Evolutionary conservation across 2,888 invertebrate species (phyloP).

Genomic region (Brenthis daphne): DNA sequence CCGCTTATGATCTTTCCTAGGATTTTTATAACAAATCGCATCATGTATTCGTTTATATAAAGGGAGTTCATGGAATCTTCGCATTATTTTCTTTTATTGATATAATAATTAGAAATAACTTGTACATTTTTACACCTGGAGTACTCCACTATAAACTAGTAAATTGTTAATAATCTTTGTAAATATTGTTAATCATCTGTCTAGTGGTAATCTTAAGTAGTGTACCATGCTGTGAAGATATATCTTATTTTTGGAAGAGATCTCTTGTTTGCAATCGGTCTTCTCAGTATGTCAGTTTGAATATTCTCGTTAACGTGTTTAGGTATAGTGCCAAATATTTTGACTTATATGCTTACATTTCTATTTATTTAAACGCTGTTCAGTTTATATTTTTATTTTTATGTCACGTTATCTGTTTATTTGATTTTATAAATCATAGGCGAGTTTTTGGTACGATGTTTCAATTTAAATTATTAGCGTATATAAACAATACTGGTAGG

Average conservation of each 20-base stretch:
- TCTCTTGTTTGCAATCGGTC: slow-evolving; percentile 44
- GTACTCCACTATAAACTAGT: slow-evolving; percentile 46
- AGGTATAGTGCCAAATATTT: slow-evolving; percentile 75
- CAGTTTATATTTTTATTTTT: slow-evolving; percentile 23
- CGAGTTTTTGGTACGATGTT: slow-evolving; percentile 16
- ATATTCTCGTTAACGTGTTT: slow-evolving; percentile 53
- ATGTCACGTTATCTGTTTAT: slow-evolving; percentile 11
- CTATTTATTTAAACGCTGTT: slow-evolving; percentile 29
- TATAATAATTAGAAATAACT: slow-evolving; percentile 16
- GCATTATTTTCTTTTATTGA: slow-evolving; percentile 7
- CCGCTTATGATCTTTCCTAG: not conserved
- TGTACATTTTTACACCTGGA: slow-evolving; percentile 28
- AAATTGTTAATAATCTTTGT: slow-evolving; percentile 70
- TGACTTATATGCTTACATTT: slow-evolving; percentile 46
- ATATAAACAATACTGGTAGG: slow-evolving; percentile 23
- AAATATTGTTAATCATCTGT: slow-evolving; percentile 72
- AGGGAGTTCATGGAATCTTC: slow-evolving; percentile 17
- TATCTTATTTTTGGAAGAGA: slow-evolving; percentile 53
- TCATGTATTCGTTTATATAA: not conserved
- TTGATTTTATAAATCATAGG: slow-evolving; percentile 13
- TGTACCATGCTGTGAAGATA: slow-evolving; percentile 62
- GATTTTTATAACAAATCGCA: not conserved
- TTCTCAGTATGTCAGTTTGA: slow-evolving; percentile 53
- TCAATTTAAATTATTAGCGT: slow-evolving; percentile 26
- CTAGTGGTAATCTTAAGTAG: slow-evolving; percentile 63